A percentile compares a stretch with the other conserved stretches of the same genome.
Conservation (phyloP, 2,113 vertebrate species). For the Coturnix japonica region DNA sequence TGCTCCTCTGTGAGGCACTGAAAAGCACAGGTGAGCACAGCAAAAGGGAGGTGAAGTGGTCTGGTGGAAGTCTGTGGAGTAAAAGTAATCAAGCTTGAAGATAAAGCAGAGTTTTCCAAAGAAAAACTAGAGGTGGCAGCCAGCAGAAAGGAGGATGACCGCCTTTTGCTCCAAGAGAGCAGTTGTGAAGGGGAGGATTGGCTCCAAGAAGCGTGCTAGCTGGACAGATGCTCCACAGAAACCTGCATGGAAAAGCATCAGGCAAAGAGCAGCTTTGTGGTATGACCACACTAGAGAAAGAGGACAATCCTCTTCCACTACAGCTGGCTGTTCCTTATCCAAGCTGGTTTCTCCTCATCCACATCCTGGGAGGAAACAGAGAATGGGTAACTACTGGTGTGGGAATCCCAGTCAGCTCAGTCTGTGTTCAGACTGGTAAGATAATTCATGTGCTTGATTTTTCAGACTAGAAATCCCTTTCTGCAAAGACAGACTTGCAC, state of each 20-base stretch:
- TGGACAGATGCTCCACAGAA: background rate
- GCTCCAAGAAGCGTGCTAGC: background rate
- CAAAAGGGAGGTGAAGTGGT: background rate
- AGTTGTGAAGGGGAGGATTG: background rate
- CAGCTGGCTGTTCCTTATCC: background rate
- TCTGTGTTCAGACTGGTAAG: background rate
- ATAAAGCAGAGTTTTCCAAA: background rate
- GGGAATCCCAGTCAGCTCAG: background rate
- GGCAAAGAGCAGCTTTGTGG: constrained; percentile 25
- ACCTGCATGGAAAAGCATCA: background rate
- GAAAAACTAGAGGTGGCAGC: background rate
- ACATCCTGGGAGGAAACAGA: background rate
- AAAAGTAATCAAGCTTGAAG: background rate
- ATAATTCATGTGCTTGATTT: background rate
- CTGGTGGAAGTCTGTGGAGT: background rate
- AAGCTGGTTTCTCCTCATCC: background rate
- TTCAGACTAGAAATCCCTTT: constrained; percentile 7
- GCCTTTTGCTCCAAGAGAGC: background rate
- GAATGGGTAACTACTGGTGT: background rate
- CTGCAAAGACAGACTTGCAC: background rate
- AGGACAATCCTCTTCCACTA: constrained; percentile 4
- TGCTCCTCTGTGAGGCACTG: background rate
- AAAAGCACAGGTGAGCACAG: background rate
- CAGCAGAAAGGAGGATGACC: background rate
- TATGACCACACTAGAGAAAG: background rate